phyloP scores from a whole-genome alignment of 2,113 vertebrate species.

The Strigops habroptila region DNA sequence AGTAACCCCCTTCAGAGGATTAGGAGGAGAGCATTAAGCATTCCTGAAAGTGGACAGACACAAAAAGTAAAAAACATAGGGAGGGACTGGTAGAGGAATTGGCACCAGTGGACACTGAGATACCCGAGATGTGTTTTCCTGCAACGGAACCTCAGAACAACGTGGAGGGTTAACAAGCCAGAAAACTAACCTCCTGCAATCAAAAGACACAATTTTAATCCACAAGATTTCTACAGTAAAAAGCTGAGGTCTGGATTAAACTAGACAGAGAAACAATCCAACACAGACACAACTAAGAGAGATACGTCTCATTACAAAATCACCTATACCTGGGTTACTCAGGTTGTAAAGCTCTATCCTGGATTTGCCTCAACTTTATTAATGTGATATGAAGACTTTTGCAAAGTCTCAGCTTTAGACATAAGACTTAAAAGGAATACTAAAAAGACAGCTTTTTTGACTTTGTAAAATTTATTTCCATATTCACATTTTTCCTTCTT shows the following conservation, averaged over 20 bases:
- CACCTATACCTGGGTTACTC: not conserved
- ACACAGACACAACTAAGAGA: not conserved
- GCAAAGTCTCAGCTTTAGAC: not conserved
- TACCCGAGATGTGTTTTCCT: fast-evolving
- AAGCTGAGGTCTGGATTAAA: not conserved
- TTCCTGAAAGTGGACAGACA: not conserved
- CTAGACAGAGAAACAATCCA: not conserved
- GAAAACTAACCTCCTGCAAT: not conserved
- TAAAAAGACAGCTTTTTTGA: not conserved
- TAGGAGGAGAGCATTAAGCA: not conserved
- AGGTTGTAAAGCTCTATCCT: not conserved
- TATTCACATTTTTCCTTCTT: not conserved
- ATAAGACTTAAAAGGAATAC: not conserved
- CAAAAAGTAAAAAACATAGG: not conserved
- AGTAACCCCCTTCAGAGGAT: not conserved
- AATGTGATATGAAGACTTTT: not conserved
- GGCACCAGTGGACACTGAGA: not conserved
- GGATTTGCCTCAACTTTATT: not conserved
- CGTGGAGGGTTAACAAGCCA: not conserved
- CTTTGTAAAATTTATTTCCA: not conserved
- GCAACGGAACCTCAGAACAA: not conserved
- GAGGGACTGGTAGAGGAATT: not conserved
- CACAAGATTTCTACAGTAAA: not conserved
- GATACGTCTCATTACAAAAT: not conserved
- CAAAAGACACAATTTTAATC: not conserved